Conservation (phyloP, 37 sponge, comb jelly and placozoan genomes). For the Hexactinellida sp. region DNA sequence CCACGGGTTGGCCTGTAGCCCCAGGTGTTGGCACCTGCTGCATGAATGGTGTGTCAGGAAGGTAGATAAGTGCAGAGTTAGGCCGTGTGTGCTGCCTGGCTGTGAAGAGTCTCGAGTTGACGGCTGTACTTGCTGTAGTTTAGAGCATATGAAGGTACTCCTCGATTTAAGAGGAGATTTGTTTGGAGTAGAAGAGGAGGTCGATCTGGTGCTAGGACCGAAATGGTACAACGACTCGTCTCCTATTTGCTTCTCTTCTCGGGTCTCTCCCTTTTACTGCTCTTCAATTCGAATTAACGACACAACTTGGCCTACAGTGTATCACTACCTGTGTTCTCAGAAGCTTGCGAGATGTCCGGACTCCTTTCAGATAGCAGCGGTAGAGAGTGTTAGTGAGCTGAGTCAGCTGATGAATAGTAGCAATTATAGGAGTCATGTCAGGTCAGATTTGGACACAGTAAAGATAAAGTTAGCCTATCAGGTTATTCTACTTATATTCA, state of each 20-base stretch:
- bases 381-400: neutral
- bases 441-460: neutral
- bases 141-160: neutral
- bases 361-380: neutral
- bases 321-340: neutral
- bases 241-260: neutral
- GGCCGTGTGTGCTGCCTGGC: neutral
- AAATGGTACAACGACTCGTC: neutral
- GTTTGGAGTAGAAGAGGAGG: neutral
- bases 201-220: neutral
- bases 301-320: neutral
- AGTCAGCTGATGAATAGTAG: neutral
- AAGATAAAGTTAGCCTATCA: neutral
- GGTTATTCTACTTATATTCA: neutral
- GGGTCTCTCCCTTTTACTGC: neutral
- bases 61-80: neutral
- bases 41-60: slow-evolving; percentile 14
- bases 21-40: neutral
- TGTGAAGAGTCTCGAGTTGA: slow-evolving; percentile 7
- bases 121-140: neutral
- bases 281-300: neutral
- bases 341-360: neutral
- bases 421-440: neutral
- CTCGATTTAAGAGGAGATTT: neutral
- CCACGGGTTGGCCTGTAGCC: neutral